phyloP scores from a whole-genome alignment of 2,113 vertebrate genomes.

The Nycticebus coucang region DNA sequence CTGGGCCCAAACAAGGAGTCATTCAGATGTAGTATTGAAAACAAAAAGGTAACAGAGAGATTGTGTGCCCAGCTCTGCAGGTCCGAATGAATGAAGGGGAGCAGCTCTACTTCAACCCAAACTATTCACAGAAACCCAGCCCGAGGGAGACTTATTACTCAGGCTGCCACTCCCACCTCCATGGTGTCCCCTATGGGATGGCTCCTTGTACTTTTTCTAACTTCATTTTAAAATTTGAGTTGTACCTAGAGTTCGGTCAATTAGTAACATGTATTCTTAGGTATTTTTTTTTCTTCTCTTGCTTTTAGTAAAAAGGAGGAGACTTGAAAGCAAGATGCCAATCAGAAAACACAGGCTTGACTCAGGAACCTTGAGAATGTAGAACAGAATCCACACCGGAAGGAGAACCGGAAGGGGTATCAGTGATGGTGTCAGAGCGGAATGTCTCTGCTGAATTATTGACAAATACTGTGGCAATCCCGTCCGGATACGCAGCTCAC shows the following conservation, averaged over 20 bases:
- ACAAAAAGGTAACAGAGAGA: conserved; percentile 57
- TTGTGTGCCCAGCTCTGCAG: neutral
- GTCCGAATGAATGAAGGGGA: neutral
- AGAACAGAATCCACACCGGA: neutral
- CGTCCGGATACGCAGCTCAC: neutral
- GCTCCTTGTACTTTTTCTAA: conserved; percentile 8
- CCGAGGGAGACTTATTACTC: neutral
- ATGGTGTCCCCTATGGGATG: neutral
- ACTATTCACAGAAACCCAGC: neutral
- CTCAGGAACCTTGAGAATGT: neutral
- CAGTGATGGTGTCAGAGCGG: neutral
- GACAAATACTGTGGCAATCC: neutral
- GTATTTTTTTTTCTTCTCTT: conserved; percentile 39
- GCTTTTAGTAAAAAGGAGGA: conserved; percentile 10
- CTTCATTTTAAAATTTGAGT: conserved; percentile 16
- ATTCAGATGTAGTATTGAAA: conserved; percentile 46
- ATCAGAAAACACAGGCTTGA: conserved; percentile 22
- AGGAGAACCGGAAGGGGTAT: neutral
- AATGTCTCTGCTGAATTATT: neutral
- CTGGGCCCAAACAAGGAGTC: conserved; percentile 56
- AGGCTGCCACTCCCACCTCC: neutral
- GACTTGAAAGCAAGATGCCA: conserved; percentile 33
- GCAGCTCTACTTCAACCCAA: neutral
- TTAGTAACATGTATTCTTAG: neutral
- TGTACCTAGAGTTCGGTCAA: conserved; percentile 44